Base-by-base conservation (phyloP, 2,797 vertebrate species). In the Zalophus californianus region DNA sequence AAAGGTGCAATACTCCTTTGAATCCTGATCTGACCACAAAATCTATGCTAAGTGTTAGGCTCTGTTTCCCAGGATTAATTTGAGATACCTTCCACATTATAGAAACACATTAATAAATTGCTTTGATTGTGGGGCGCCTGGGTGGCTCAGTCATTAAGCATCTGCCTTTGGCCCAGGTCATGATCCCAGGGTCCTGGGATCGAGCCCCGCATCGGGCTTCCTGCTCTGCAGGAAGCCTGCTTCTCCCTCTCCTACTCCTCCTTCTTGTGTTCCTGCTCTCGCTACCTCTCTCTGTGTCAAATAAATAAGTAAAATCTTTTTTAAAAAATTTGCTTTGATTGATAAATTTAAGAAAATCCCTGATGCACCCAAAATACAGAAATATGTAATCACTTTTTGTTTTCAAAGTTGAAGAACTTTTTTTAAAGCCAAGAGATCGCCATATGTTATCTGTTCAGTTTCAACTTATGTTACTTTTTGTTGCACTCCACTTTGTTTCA, bases 31-130 rank as follows among this genome's bases (percentile, higher is more conserved):
- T 85, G 29, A 88, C 25, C 38, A 38, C 41, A 94, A 79, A 82
- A 91, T 79, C n/a, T 70, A 3, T 68, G 27, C n/a, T 64, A 72
- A 85, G 9, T 66, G 15, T 93, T 72, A 68, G 8, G 2, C 44
- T 73, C 0, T 70, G 44, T 48, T 54, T 87, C 38, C 35, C 44
- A 15, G 5, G 11, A 90, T 48, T 58, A 23, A 68, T 70, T 79
- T 50, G 52, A 88, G 41, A 80, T 16, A 52, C 58, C 29, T 62
- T 86, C 15, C 38, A 79, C 6, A 21, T 29, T 86, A 41, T 13
- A 96, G 56, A 94, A 86, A 94, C 7, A 72, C 15, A 86, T 25
- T 38, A 78, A 75, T 54, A 72, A 91, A 72, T 88, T 90, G 3
- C 27, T 90, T 83, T 35, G 9, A 62, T 75, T 80, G 20, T 38